These are phyloP conservation scores for Steinernema scapterisci DNA, from an alignment of 2,888 invertebrate species.

Conservation along the genomic window DNA sequence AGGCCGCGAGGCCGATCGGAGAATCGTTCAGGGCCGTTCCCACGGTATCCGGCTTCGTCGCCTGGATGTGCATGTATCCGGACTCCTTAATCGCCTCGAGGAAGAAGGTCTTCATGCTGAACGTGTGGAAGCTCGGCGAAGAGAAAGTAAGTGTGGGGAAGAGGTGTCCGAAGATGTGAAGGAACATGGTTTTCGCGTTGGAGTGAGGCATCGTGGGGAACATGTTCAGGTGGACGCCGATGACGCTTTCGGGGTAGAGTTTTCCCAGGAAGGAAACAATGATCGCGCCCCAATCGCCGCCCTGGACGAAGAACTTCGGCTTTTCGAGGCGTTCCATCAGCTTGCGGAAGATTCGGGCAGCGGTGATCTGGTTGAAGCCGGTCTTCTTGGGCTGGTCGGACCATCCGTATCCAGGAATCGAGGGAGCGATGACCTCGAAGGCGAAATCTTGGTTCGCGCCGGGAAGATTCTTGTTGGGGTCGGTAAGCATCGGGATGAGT, in stretches of 20 bases:
- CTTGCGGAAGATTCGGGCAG: slow-evolving; percentile 73
- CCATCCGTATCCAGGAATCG: slow-evolving; percentile 73
- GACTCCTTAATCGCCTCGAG: slow-evolving; percentile 68
- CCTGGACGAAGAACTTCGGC: slow-evolving; percentile 77
- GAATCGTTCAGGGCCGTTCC: slow-evolving; percentile 78
- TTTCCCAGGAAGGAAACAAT: slow-evolving; percentile 75
- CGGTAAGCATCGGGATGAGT: slow-evolving; percentile 70
- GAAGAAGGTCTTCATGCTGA: slow-evolving; percentile 34
- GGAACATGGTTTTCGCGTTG: slow-evolving; percentile 37
- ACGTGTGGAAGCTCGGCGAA: slow-evolving; percentile 33
- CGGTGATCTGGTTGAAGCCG: slow-evolving; percentile 68
- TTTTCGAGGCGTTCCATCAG: slow-evolving; percentile 78
- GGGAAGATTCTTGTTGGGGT: slow-evolving; percentile 71
- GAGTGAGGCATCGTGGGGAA: slow-evolving; percentile 67
- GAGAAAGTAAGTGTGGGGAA: slow-evolving; percentile 43
- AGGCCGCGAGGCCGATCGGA: slow-evolving; percentile 84
- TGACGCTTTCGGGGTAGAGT: slow-evolving; percentile 73
- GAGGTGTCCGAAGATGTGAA: slow-evolving; percentile 47
- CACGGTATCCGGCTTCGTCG: slow-evolving; percentile 86
- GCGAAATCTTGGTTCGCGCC: slow-evolving; percentile 48
- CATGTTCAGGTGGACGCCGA: slow-evolving; percentile 76
- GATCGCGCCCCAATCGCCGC: slow-evolving; percentile 82
- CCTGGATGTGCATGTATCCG: slow-evolving; percentile 78
- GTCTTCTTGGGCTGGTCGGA: slow-evolving; percentile 73
- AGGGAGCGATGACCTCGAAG: slow-evolving; percentile 71